Base-by-base conservation (phyloP, 2,797 vertebrate species). In the Notolabrus celidotus region DNA sequence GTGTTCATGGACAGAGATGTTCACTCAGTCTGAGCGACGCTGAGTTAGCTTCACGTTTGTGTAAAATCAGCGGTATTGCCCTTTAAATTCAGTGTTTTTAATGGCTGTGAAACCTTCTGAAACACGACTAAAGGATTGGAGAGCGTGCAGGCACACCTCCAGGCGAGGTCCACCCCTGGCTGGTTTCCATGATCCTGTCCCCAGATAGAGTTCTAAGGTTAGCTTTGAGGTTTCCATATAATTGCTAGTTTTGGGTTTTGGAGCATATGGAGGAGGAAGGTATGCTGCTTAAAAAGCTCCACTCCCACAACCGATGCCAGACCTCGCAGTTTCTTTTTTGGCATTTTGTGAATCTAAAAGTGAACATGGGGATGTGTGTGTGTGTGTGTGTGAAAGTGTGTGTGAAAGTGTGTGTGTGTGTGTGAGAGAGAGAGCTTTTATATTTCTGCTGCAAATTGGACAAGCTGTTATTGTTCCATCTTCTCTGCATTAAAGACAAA, bases 151-250 rank as follows among this genome's bases (percentile, higher is more conserved):
- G 53, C 59, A 7, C 76, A 50, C 38, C 61, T 69, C 42, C 65
- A 66, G 78, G 64, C 51, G 17, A 59, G 71, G 71, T 80, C 83
- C 58, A n/a, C 58, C 11, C 29, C n/a, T 76, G 82, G 67, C 79
- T 69, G 34, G 15, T 27, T 53, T 68, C 79, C 71, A 56, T 16
- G 34, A 57, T 73, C 27, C 56, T 14, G 59, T 72, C 67, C 75
- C 59, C 59, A 66, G 76, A 79, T 83, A 63, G 27, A 39, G 57
- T 65, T 81, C 77, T 75, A 81, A 77, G 84, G 86, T 84, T 86
- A 79, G 76, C 83, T 83, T 86, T 83, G 79, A 89, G 88, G 76
- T 84, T 88, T 81, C 58, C 22, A 62, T 63, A 56, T 83, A 90
- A 91, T 88, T 88, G 71, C 45, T 61, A 52, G 72, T 22, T 85